Evolutionary conservation across 2,113 vertebrate genomes (phyloP).

Genomic region (Equus quagga): DNA sequence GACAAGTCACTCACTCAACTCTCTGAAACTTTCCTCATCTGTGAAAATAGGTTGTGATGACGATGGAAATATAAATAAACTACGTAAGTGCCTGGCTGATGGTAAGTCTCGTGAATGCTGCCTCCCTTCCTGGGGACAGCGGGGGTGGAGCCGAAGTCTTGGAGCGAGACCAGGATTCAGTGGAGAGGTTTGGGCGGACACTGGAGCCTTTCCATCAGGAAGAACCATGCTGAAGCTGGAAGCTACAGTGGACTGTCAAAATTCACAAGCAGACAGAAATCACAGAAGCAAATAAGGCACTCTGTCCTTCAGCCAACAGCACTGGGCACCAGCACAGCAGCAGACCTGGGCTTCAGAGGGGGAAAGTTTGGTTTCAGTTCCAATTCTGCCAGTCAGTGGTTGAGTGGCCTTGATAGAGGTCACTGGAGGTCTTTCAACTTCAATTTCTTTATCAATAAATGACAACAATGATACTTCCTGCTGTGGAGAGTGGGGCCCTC

Average conservation of each 20-base stretch:
- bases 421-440: not conserved
- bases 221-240: not conserved
- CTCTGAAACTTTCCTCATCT: not conserved
- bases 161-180: not conserved
- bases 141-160: not conserved
- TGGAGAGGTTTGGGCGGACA: not conserved
- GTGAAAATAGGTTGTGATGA: not conserved
- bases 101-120: not conserved
- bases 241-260: not conserved
- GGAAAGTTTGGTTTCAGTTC: not conserved
- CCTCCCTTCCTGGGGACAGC: not conserved
- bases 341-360: not conserved
- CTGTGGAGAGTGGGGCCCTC: not conserved
- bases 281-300: not conserved
- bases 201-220: not conserved
- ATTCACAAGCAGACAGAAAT: not conserved
- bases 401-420: not conserved
- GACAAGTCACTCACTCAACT: not conserved
- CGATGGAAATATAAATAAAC: not conserved
- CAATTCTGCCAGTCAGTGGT: not conserved
- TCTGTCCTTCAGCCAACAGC: not conserved
- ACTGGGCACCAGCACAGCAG: no score
- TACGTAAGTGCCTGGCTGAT: rapidly evolving
- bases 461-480: not conserved
- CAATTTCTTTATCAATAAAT: not conserved